Conservation (phyloP, 2,113 vertebrate genomes). For the Phylloscopus trochilus region DNA sequence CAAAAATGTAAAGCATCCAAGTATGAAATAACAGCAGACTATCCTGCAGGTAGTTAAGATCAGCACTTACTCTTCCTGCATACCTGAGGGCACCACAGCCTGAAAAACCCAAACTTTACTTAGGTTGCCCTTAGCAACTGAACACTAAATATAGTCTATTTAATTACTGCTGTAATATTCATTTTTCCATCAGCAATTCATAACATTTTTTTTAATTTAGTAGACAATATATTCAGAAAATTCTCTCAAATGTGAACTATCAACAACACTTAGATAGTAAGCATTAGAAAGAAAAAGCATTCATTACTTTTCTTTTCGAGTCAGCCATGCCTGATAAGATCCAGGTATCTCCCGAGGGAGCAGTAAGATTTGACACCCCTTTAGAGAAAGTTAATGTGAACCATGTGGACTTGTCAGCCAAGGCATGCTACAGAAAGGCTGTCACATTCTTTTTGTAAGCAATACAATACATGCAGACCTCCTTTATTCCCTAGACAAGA, state of each 20-base stretch:
- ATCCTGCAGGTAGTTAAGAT: not conserved
- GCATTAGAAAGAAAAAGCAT: slow-evolving; percentile 43
- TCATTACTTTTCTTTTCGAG: slow-evolving; percentile 31
- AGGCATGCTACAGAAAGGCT: slow-evolving; percentile 4
- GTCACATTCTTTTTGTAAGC: not conserved
- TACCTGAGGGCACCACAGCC: not conserved
- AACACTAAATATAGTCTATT: not conserved
- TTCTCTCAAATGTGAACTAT: slow-evolving; percentile 50
- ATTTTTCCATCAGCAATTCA: slow-evolving; percentile 3
- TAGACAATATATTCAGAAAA: slow-evolving; percentile 58
- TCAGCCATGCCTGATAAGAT: slow-evolving; percentile 30
- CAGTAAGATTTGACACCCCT: slow-evolving; percentile 21
- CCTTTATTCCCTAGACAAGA: not conserved
- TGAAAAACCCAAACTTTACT: not conserved
- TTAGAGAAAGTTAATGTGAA: slow-evolving; percentile 23
- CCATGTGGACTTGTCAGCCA: not conserved
- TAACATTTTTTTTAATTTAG: slow-evolving; percentile 33
- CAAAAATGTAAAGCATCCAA: not conserved
- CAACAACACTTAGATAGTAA: slow-evolving; percentile 39
- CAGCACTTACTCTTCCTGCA: not conserved
- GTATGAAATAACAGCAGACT: not conserved
- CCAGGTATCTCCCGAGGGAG: slow-evolving; percentile 37
- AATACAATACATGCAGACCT: not conserved
- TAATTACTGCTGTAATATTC: not conserved
- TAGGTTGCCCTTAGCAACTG: not conserved